Evolutionary conservation across 2,797 vertebrate species (phyloP).

Genomic region (Coccyzus lansbergi): DNA sequence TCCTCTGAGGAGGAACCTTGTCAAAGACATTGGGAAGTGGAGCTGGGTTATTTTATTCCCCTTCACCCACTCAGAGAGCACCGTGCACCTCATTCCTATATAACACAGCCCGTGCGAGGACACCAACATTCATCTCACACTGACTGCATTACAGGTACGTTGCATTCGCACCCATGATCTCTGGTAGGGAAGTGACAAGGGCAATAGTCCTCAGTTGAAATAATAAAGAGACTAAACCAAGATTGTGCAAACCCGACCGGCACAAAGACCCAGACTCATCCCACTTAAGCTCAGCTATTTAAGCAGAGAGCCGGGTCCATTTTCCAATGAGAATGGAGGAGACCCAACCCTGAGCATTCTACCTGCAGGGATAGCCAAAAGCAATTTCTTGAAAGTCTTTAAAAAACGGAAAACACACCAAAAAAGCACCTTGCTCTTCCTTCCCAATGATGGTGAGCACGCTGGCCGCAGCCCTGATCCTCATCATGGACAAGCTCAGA

Average conservation of each 20-base stretch:
- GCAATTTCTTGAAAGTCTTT: not conserved
- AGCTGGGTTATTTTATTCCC: not conserved
- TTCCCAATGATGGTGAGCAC: not conserved
- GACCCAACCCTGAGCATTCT: not conserved
- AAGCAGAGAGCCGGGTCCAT: not conserved
- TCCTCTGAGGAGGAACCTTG: not conserved
- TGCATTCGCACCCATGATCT: not conserved
- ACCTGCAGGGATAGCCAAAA: not conserved
- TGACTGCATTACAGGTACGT: not conserved
- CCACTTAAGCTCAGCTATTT: not conserved
- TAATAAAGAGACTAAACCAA: not conserved
- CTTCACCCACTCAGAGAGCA: rapidly evolving
- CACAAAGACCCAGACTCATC: not conserved
- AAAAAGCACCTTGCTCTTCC: not conserved
- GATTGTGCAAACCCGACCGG: not conserved
- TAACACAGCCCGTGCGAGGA: rapidly evolving
- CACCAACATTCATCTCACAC: not conserved
- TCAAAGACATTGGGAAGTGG: not conserved
- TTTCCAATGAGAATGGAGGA: not conserved
- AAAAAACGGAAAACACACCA: not conserved
- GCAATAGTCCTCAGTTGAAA: not conserved
- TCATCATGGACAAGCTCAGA: not conserved
- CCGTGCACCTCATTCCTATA: not conserved
- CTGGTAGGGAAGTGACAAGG: not conserved
- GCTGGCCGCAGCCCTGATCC: not conserved